Evolutionary conservation across 2,113 vertebrate species (phyloP), one percentile per base, ranked within the genome.

Genomic region (Neotragus moschatus): DNA sequence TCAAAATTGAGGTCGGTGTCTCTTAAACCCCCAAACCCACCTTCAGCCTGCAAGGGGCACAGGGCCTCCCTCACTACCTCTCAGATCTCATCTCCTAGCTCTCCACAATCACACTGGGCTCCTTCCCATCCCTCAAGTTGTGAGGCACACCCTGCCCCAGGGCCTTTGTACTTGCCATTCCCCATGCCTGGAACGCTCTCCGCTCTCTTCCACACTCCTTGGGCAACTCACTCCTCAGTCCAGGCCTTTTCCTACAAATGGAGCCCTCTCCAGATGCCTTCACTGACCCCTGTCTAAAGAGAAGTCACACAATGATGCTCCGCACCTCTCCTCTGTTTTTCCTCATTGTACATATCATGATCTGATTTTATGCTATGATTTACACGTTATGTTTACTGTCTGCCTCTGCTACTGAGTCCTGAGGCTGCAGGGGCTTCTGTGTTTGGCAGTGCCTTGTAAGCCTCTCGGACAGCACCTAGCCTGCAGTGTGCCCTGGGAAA

Each of bases 251-350:
- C 47, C 12, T 61, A 30, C 15, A 88, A 45, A 79, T 13, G 60
- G 45, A 30, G 2, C 17, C 36, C 53, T 43, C 60, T n/a, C 21
- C 0, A 25, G 45, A 56, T 2, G 25, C 60, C 36, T 28, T 53
- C 7, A 0, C 30, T n/a, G 16, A 39, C 8, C 5, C 5, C n/a
- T n/a, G 2, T 15, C 14, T 86, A 26, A 26, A 73, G 0, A 93
- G 25, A 2, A 2, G 5, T 4, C 9, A 53, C 9, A 25, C 12
- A 3, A 3, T 17, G 21, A 6, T 1, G 1, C 12, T 88, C 36
- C 5, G 33, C 6, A 8, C n/a, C 43, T 7, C 84, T 60, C 75
- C 26, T 73, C 30, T 3, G 1, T 47, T 49, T 43, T 12, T 56
- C 58, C 60, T 92, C 51, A 28, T 9, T 4, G 14, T 25, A 8